phyloP scores from a whole-genome alignment of 2,888 invertebrate genomes.

The Lordiphosa andalusiaca region DNA sequence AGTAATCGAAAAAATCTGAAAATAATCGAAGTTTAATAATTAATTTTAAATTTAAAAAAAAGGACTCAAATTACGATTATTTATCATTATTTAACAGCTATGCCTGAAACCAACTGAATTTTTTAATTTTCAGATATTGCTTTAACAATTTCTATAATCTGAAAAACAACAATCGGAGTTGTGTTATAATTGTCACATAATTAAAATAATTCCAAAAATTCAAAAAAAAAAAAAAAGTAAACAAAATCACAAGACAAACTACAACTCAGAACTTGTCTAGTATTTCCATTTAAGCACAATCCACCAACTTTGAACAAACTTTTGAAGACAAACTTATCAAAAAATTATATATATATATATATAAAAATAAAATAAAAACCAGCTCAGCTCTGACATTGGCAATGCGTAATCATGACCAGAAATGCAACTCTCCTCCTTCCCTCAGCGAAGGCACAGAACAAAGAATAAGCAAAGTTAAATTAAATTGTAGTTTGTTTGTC shows the following conservation, averaged over 20 bases:
- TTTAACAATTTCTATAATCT: too few species aligned
- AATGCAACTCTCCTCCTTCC: slow-evolving; percentile 15
- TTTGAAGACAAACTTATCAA: slow-evolving; percentile 45
- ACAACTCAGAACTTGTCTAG: slow-evolving; percentile 5
- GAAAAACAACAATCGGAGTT: neutral
- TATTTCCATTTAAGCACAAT: slow-evolving; percentile 12
- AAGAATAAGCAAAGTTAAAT: slow-evolving; percentile 79
- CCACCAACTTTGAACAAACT: slow-evolving; percentile 42
- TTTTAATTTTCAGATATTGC: too few species aligned
- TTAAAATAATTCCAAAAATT: slow-evolving; percentile 12
- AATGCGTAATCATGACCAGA: slow-evolving; percentile 20
- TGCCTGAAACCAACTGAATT: too few species aligned
- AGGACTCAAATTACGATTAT: too few species aligned
- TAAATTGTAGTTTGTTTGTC: slow-evolving; percentile 79
- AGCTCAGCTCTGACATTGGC: slow-evolving; percentile 28
- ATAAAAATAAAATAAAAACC: slow-evolving; percentile 11
- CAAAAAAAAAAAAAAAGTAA: slow-evolving; percentile 1
- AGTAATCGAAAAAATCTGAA: too few species aligned
- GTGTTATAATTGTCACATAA: slow-evolving; percentile 9
- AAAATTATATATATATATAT: too few species aligned
- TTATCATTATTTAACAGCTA: too few species aligned
- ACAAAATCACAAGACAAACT: neutral
- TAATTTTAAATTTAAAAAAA: too few species aligned
- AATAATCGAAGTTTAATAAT: too few species aligned
- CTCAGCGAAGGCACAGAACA: slow-evolving; percentile 41